Evolutionary conservation across 2,888 invertebrate species (phyloP).

Genomic region (Drosophila mimetica): DNA sequence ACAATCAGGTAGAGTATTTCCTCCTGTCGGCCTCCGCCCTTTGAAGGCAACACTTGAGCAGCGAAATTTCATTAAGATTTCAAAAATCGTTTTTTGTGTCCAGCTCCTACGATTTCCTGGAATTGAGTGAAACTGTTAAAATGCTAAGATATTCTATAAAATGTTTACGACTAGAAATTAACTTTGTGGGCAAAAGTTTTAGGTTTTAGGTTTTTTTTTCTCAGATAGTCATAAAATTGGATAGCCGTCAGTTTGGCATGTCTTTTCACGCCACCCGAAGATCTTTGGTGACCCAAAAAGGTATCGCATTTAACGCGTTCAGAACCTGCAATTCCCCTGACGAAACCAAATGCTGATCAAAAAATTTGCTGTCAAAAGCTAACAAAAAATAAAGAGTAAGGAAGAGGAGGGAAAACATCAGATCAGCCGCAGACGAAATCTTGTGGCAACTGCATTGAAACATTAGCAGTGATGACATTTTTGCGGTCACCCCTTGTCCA

Average conservation of each 20-base stretch:
- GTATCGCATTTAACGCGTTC: conserved; percentile 82
- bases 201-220: background rate
- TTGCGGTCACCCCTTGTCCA: conserved; percentile 67
- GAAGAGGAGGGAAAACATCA: conserved; percentile 40
- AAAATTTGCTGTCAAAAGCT: conserved; percentile 59
- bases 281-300: conserved; percentile 53
- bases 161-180: conserved; percentile 33
- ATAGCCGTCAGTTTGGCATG: conserved; percentile 69
- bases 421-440: conserved; percentile 58
- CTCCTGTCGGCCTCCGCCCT: conserved; percentile 61
- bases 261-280: conserved; percentile 65
- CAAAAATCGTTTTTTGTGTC: conserved; percentile 47
- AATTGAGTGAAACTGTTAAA: conserved; percentile 23
- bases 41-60: conserved; percentile 74
- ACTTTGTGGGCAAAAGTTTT: conserved; percentile 18
- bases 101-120: conserved; percentile 23
- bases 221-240: conserved; percentile 21
- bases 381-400: conserved; percentile 15
- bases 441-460: conserved; percentile 77
- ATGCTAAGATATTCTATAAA: conserved; percentile 10
- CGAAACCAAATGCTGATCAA: conserved; percentile 44
- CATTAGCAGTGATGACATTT: conserved; percentile 83
- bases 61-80: conserved; percentile 61
- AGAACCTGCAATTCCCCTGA: conserved; percentile 64
- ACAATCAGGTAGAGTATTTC: conserved; percentile 74